Conservation (phyloP, 2,797 vertebrate species). For the Esox lucius region DNA sequence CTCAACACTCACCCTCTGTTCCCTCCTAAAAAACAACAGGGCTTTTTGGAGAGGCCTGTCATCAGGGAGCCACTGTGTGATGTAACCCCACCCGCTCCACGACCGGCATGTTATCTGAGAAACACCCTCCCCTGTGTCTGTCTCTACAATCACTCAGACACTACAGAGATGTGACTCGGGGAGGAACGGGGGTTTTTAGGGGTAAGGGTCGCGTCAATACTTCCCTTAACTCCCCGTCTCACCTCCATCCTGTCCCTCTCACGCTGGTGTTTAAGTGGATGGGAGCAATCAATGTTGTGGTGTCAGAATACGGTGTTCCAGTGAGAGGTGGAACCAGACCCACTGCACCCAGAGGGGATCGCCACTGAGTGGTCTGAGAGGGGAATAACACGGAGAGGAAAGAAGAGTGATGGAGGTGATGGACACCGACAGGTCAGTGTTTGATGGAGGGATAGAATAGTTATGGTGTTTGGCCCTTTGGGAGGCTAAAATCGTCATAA, state of each 20-base stretch:
- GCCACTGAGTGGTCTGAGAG: not conserved
- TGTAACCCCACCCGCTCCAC: not conserved
- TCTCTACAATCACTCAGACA: slow-evolving; percentile 26
- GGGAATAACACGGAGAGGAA: not conserved
- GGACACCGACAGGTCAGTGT: not conserved
- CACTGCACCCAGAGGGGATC: not conserved
- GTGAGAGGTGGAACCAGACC: not conserved
- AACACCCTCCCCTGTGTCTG: not conserved
- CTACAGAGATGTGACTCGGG: slow-evolving; percentile 10
- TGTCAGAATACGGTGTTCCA: slow-evolving; percentile 24
- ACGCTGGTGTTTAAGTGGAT: slow-evolving; percentile 12
- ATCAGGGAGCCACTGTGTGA: slow-evolving; percentile 13
- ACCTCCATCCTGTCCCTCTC: slow-evolving; percentile 23
- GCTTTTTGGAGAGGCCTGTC: slow-evolving; percentile 3
- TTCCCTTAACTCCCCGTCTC: slow-evolving; percentile 28
- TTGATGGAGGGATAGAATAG: slow-evolving; percentile 11
- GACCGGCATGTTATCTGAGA: slow-evolving; percentile 23
- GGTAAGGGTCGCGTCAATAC: slow-evolving; percentile 25
- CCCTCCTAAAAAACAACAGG: slow-evolving; percentile 11
- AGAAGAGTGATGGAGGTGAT: not conserved
- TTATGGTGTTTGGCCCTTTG: slow-evolving; percentile 32
- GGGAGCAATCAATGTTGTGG: slow-evolving; percentile 9
- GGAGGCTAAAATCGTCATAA: slow-evolving; percentile 15
- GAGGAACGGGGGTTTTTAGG: slow-evolving; percentile 17
- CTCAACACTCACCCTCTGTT: not conserved